Conservation (phyloP, 2,888 invertebrate genomes). For the Hydroisotoma schaefferi region DNA sequence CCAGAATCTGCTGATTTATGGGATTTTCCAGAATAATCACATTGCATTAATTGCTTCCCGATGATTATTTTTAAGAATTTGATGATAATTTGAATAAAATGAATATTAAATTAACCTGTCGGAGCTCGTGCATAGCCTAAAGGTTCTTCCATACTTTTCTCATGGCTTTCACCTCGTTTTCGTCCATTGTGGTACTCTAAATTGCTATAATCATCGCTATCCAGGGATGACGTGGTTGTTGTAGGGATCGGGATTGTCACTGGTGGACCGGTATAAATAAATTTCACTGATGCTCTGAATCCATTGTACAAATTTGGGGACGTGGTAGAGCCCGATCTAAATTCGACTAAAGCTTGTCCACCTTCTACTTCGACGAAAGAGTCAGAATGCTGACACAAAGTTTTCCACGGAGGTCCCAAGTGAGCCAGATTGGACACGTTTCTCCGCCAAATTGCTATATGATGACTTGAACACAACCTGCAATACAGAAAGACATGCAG, state of each 20-base stretch:
- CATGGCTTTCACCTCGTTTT: not conserved
- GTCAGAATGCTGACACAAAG: constrained; percentile 38
- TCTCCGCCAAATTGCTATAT: constrained; percentile 41
- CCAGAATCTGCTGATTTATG: constrained; percentile 5
- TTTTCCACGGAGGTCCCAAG: constrained; percentile 42
- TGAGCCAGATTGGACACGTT: constrained; percentile 36
- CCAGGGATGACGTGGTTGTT: not conserved
- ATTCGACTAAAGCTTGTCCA: constrained; percentile 43
- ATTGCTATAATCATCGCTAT: not conserved
- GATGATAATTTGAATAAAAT: not conserved
- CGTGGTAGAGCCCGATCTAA: constrained; percentile 39
- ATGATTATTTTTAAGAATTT: not conserved
- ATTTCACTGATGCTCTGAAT: constrained; percentile 37
- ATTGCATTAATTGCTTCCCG: not conserved
- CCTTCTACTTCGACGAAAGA: constrained; percentile 38
- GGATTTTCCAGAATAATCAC: not conserved
- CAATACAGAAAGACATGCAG: not conserved
- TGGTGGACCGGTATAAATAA: constrained; percentile 19
- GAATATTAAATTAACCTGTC: constrained; percentile 28
- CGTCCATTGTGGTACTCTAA: too few relatives aligned
- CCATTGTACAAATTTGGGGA: constrained; percentile 42
- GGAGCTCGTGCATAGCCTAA: constrained; percentile 41
- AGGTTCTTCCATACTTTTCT: constrained; percentile 29
- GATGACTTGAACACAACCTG: constrained; percentile 41
- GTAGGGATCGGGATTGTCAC: constrained; percentile 1